A percentile compares a stretch with the other conserved stretches of the same genome.
Evolutionary conservation across 2,888 invertebrate genomes (phyloP).

Genomic region (Arge pagana): DNA sequence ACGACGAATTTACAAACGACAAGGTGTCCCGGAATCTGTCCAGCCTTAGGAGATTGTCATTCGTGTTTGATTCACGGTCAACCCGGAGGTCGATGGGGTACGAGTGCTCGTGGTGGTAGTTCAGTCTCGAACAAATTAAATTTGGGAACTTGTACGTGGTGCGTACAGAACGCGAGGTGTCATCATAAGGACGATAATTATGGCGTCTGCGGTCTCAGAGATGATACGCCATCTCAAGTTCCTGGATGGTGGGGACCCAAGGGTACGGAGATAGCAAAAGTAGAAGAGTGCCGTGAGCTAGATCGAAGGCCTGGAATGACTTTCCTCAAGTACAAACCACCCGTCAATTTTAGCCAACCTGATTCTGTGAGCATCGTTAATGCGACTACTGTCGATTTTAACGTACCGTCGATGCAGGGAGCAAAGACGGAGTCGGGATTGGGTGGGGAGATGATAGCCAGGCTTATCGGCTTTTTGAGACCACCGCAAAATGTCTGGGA

Average conservation of each 20-base stretch:
- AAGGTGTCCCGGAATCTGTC: slow-evolving; percentile 87
- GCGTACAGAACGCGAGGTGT: slow-evolving; percentile 89
- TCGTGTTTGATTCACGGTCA: slow-evolving; percentile 85
- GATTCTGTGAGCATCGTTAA: slow-evolving; percentile 87
- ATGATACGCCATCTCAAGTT: slow-evolving; percentile 80
- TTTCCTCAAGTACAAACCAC: slow-evolving; percentile 84
- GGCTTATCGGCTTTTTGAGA: slow-evolving; percentile 80
- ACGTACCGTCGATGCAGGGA: slow-evolving; percentile 70
- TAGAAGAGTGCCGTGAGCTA: slow-evolving; percentile 77
- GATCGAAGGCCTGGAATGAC: slow-evolving; percentile 88
- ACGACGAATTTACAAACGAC: slow-evolving; percentile 89
- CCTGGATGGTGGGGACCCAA: slow-evolving; percentile 91
- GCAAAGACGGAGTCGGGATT: slow-evolving; percentile 70
- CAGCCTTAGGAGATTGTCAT: slow-evolving; percentile 86
- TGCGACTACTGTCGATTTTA: slow-evolving; percentile 81
- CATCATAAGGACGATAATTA: slow-evolving; percentile 85
- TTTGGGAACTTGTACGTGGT: slow-evolving; percentile 86
- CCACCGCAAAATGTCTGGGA: slow-evolving; percentile 75
- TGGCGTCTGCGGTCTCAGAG: slow-evolving; percentile 78
- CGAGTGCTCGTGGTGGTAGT: slow-evolving; percentile 51
- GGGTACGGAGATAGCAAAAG: slow-evolving; percentile 74
- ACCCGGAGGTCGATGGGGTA: slow-evolving; percentile 59
- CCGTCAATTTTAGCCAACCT: slow-evolving; percentile 85
- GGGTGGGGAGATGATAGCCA: slow-evolving; percentile 76
- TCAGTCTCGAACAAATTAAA: slow-evolving; percentile 79